Base-by-base conservation (phyloP, 1,140 invertebrate species). In the Drosophila mojavensis region DNA sequence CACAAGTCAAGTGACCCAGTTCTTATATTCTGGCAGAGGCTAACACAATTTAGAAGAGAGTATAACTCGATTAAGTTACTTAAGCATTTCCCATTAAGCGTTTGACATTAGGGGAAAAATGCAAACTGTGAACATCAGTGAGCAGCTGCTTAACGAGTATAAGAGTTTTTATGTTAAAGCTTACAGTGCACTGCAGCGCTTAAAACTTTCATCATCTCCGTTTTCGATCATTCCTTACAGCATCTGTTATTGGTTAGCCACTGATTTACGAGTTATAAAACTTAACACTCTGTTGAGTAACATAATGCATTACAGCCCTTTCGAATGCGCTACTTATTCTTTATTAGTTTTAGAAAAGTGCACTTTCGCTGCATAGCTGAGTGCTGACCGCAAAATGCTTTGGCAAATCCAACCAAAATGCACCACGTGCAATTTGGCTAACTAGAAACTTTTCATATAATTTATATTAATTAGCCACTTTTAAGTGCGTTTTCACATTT, bases 391-490 rank as follows among this genome's bases (percentile, higher is more conserved):
- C 43, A 48, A 33, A 60, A 60, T 33, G 26, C 20, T 60, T 9
- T 30, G 24, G 56, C 15, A 43, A 59, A 45, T 45, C 13, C 17
- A 61, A 48, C 43, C 36, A 50, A 68, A 62, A 51, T 41, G 55
- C 39, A 45, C 56, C 51, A 28, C 43, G 20, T 59, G 76, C 73
- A 15, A 36, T 28, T 28, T 20, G 24, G 24, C 33, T 48, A 28
- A 55, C 54, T 20, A 33, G 2, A 64, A 50, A 60, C 51, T 51
- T 74, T 64, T 28, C 45, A 56, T 65, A 81, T 64, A 55, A 79
- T 86, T 83, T 86, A 67, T 82, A 88, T 82, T 82, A 88, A 86
- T 88, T 82, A 88, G 79, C 71, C 65, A 82, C 86, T 88, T 88
- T 79, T 66, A 88, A 88, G 56, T 62, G 67, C 59, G 41, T 54